Evolutionary conservation across 2,797 vertebrate genomes (phyloP), one percentile per base, ranked within the genome.

Genomic region (Brachyrhaphis roseni): DNA sequence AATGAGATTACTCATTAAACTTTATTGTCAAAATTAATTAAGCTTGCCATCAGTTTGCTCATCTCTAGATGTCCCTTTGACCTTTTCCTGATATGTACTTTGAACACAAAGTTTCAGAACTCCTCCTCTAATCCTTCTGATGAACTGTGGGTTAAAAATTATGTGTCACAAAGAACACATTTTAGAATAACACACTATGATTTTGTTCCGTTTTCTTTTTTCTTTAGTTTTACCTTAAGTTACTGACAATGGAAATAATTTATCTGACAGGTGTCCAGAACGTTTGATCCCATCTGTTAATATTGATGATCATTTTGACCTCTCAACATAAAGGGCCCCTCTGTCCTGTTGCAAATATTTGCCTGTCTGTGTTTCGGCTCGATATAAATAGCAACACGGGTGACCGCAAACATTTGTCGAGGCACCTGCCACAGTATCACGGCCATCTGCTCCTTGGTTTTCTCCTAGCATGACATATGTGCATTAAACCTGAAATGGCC

Each of bases 381-480:
- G 94, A 93, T 95, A 96, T 95, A 96, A 96, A 96, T 96, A 96
- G 95, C 93, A 90, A 89, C 91, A 90, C 76, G 82, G 91, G 87
- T 84, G 80, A 94, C 91, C 16, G 87, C 93, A 96, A 96, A 96
- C 95, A 96, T 96, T 95, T 95, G 95, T 90, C 64, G 91, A 94
- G 94, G 95, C 95, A 95, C 95, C 95, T 96, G 95, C 92, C 93
- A 91, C 90, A 87, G 86, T 88, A 92, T 91, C 79, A 84, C 83
- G 91, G 91, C 95, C 95, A 96, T 96, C 96, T 96, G 96, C 86
- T 94, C 92, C 86, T 92, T 93, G 90, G 88, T 88, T 93, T 53
- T 94, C 93, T 94, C 90, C 91, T 92, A 91, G 89, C 89, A 86
- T 93, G 94, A 95, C 93, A 94, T 95, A 94, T 95, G 93, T 93